Evolutionary conservation across 2,888 invertebrate genomes (phyloP), one percentile per base, ranked within the genome.

Genomic region (Suillia variegata): DNA sequence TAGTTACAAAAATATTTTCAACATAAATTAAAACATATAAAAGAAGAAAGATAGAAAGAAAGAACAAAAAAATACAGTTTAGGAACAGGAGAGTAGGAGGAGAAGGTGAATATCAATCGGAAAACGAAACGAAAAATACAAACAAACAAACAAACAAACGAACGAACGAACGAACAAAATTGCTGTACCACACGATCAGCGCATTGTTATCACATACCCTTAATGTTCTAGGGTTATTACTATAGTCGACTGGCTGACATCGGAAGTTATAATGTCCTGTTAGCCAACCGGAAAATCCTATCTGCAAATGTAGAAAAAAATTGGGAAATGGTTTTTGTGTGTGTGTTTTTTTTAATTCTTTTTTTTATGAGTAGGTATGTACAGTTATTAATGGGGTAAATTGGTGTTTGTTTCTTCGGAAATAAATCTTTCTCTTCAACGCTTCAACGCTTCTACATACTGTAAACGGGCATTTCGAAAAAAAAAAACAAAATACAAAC

Each of bases 181-280:
- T 5, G 15, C 15, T 38, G 38, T 26, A 26, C 26, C 38, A 38
- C 34, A 53, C 45, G 18, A 18, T 5, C 45, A 17, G 5, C 45
- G 6, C 65, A 48, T 69, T 70, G 73, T 79, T 77, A 77, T 76
- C 80, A 82, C 82, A 74, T 90, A 96, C 96, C 89, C 94, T 89
- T 84, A 95, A 85, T 78, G 95, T 93, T 86, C 90, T 89, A 82
- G 94, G 92, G 86, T 90, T 89, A 85, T 90, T 90, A 83, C 93
- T 92, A 88, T 95, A 93, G 88, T 96, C 94, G 84, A 96, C 96
- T 78, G 96, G 96, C 86, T 97, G 94, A 88, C 96, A 97, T 83
- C 91, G 90, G 85, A 92, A 90, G 86, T 90, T 95, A 89, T 97
- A 97, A 83, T 93, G 92, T 83, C 93, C 93, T 83, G 92, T 92